Conservation (phyloP, 35 echinoderm and acorn worm species). For the Ophiothrix spiculata region DNA sequence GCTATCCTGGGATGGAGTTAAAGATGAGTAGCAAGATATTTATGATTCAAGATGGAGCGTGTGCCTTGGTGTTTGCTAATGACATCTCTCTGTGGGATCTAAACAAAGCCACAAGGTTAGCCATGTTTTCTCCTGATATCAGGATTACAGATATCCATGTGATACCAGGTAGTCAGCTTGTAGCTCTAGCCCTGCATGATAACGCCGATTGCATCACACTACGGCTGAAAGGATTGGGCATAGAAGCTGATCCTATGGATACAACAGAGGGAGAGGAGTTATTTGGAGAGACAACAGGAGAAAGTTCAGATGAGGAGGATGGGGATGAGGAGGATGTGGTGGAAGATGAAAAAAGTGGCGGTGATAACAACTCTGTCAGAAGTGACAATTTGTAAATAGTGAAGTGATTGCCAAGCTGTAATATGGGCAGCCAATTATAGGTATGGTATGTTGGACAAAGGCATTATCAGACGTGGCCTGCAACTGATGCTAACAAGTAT, state of each 20-base stretch:
- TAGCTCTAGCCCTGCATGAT: conserved; percentile 69
- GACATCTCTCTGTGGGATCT: conserved; percentile 88
- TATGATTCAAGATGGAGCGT: conserved; percentile 71
- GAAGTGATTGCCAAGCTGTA: no score
- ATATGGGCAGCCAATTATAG: no score
- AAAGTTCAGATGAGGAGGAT: conserved; percentile 81
- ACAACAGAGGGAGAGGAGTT: conserved; percentile 67
- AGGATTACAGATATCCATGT: conserved; percentile 80
- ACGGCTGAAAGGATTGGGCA: conserved; percentile 53
- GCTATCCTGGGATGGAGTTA: conserved; percentile 50
- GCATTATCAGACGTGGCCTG: no score
- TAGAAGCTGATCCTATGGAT: conserved; percentile 42
- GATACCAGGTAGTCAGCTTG: conserved; percentile 66
- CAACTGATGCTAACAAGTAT: no score
- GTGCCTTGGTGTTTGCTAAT: conserved; percentile 72
- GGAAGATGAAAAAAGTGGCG: conserved; percentile 34
- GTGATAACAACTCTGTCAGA: background rate
- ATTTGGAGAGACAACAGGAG: conserved; percentile 92
- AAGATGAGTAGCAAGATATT: conserved; percentile 69
- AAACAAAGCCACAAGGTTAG: conserved; percentile 51
- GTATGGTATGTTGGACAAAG: no score
- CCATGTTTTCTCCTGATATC: conserved; percentile 83
- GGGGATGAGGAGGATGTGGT: conserved; percentile 54
- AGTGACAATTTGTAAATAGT: background rate
- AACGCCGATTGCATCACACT: conserved; percentile 68